Evolutionary conservation across 2,888 invertebrate genomes (phyloP), one percentile per base, ranked within the genome.

Genomic region (Chorisops tibialis): DNA sequence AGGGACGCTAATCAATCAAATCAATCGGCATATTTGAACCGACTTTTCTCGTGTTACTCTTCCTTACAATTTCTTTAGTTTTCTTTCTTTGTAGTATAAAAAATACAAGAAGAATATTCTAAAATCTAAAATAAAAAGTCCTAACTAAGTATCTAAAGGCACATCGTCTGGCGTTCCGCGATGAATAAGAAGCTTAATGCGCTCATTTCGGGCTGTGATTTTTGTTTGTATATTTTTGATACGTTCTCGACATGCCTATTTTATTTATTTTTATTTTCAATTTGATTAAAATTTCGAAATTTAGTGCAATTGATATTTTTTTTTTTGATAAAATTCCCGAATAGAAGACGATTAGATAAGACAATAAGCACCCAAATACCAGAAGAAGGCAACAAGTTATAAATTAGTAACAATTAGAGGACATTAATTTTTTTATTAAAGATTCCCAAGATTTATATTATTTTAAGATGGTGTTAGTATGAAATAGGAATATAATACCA

Each of bases 211-310:
- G 80, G 91, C 88, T 74, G 87, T 85, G 75, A 94, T 90, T 84
- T 91, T 91, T 81, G 87, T 88, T 80, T 93, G 91, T 75, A 94
- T 85, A 77, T 86, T 85, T 79, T 89, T 90, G 73, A 92, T 87
- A 80, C 85, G 86, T 81, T 93, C 93, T 78, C 89, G 88, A 83
- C 85, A 89, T 79, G 86, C 87, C 93, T 93, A 81, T 16, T 30
- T 7, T 48, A 14, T 16, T 22, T 14, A 19, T 50, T 50, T 50
- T 50, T 24, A 16, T 5, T 50, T 48, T 48, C 19, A 19, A 48
- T 22, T 50, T 22, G 9, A 30, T 14, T 41, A 41, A 16, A 41
- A 22, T 59, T 59, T 59, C 14, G 48, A 30, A 30, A 30, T 30
- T 1, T 30, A 45, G 45, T 19, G 45, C 45, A 45, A 14, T 45